phyloP scores from a whole-genome alignment of 2,888 invertebrate genomes.

The Perizoma affinitatum region DNA sequence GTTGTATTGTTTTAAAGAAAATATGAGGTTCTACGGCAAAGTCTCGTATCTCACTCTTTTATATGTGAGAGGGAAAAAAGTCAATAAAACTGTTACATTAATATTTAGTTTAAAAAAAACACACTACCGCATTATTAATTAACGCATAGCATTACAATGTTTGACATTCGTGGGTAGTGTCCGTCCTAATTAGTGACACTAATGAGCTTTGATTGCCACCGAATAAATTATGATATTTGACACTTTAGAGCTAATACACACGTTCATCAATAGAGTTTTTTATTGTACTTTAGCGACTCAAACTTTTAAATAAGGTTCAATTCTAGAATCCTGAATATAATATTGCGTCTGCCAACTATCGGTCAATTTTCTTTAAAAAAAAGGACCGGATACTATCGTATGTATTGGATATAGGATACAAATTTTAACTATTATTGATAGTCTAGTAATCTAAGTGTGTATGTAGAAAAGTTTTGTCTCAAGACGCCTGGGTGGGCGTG shows the following conservation, averaged over 20 bases:
- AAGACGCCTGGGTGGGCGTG: constrained; percentile 69
- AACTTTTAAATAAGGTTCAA: neutral
- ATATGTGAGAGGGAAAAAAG: neutral
- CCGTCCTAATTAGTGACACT: constrained; percentile 50
- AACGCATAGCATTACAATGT: constrained; percentile 34
- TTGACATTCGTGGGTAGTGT: constrained; percentile 42
- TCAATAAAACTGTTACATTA: constrained; percentile 3
- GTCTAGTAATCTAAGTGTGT: neutral
- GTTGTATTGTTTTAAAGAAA: constrained; percentile 78
- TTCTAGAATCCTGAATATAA: too few species aligned
- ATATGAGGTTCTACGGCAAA: constrained; percentile 76
- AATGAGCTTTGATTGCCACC: constrained; percentile 53
- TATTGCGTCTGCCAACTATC: too few species aligned
- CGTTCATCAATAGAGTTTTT: constrained; percentile 15
- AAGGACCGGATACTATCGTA: too few species aligned
- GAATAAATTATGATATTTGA: constrained; percentile 47
- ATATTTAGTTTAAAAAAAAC: neutral
- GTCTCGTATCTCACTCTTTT: constrained; percentile 54
- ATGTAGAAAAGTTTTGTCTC: constrained; percentile 36
- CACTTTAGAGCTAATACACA: constrained; percentile 42
- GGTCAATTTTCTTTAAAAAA: too few species aligned
- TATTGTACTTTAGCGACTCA: neutral
- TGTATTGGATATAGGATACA: too few species aligned
- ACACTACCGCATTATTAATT: constrained; percentile 30
- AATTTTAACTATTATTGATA: too few species aligned